Evolutionary conservation across 2,113 vertebrate species (phyloP).

Genomic region (Ciconia stormi): DNA sequence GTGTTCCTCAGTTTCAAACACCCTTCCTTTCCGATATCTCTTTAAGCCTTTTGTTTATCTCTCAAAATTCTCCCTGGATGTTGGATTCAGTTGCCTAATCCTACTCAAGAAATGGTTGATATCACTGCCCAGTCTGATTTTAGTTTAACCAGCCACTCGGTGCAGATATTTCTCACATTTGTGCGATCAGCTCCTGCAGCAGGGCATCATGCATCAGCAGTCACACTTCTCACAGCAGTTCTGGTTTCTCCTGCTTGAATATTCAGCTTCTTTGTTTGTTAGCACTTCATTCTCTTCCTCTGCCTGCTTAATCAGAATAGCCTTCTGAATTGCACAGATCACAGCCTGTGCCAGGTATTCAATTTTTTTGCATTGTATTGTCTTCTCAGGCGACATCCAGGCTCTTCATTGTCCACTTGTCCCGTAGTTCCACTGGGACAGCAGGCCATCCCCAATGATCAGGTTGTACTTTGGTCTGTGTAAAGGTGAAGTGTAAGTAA

Average conservation of each 20-base stretch:
- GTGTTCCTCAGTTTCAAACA: background rate
- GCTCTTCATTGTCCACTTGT: background rate
- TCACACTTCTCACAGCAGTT: background rate
- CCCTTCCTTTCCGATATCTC: background rate
- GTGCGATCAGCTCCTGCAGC: background rate
- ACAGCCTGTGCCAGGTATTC: background rate
- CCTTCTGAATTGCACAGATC: background rate
- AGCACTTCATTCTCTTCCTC: background rate
- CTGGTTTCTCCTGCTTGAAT: background rate
- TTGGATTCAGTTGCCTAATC: background rate
- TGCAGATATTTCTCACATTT: background rate
- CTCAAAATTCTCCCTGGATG: background rate
- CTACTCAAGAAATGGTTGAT: background rate
- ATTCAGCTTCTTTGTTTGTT: background rate
- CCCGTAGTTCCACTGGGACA: accelerated
- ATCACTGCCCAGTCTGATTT: background rate
- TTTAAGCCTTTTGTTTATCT: background rate
- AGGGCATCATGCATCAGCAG: background rate
- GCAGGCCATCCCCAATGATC: background rate
- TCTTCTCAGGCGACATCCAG: background rate
- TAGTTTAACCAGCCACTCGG: background rate
- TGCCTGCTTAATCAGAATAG: background rate
- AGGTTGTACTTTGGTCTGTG: background rate
- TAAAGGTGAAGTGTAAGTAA: background rate
- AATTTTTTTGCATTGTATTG: background rate